Base-by-base conservation (phyloP, 1,140 invertebrate species). In the Heliothis subflexa region DNA sequence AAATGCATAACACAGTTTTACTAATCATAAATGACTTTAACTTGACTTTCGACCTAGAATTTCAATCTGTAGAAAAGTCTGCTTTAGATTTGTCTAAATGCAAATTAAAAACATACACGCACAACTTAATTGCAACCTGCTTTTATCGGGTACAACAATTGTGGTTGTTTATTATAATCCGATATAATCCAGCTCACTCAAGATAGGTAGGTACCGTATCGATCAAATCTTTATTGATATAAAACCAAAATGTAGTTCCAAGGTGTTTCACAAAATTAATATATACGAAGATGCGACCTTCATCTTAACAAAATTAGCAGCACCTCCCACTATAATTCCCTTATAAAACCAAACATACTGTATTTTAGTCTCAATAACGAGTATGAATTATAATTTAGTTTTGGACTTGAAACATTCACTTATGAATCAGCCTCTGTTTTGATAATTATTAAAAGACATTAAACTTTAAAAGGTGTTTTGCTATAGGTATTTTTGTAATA, bases 371-470 rank as follows among this genome's bases (percentile, higher is more conserved):
- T 21, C n/a, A 55, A 18, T 14, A 12, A 40, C 4, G 14, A 10
- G 45, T 54, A 49, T 14, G 13, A 40, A 71, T 66, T 71, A 71
- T 55, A 54, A 54, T 71, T 55, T 66, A 47, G 40, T 66, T 66
- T 66, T 66, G 62, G 62, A 64, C 18, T 66, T 47, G 66, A 70
- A 70, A 70, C 66, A 45, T 52, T 52, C 21, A 71, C 68, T 62
- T 62, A 45, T 71, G 68, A 71, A 14, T 71, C 68, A 71, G 3
- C 52, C 18, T 14, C 47, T 70, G 21, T 70, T 70, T 28, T 10
- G 16, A 66, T 66, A 62, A n/a, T 66, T 52, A n/a, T 70, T n/a
- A 52, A n/a, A 49, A 70, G 47, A 12, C 13, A 49, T 14, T 40
- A 40, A n/a, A 52, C 47, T 70, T 28, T 7, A 70, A 70, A 70